Conservation (phyloP, 2,888 invertebrate species). For the Scelioninae gen. 1 region DNA sequence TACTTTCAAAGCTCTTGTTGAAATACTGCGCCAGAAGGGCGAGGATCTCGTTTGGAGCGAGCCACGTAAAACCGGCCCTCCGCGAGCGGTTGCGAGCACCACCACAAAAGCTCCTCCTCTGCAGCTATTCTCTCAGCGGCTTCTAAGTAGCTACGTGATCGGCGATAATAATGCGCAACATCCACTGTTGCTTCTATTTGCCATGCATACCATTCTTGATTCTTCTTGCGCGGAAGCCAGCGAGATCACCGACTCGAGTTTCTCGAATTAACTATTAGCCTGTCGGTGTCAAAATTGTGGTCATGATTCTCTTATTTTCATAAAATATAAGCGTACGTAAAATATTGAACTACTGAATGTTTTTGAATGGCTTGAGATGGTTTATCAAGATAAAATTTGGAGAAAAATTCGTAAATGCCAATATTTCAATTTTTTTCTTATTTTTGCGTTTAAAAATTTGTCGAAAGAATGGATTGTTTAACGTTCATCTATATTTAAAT, state of each 20-base stretch:
- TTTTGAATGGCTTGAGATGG: no score
- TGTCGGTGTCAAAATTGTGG: conserved; percentile 22
- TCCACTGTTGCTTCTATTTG: conserved; percentile 46
- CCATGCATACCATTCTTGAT: conserved; percentile 53
- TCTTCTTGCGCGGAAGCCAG: conserved; percentile 26
- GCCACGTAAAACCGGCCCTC: conserved; percentile 81
- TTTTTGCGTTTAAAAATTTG: no score
- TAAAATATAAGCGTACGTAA: no score
- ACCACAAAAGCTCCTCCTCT: conserved; percentile 75
- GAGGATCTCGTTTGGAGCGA: conserved; percentile 72
- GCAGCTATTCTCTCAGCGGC: conserved; percentile 72
- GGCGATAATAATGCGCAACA: conserved; percentile 82
- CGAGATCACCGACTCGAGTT: conserved; percentile 13
- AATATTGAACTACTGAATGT: no score
- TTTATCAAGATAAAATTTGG: no score
- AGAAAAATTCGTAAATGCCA: no score
- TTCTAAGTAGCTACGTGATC: conserved; percentile 84
- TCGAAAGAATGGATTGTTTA: no score
- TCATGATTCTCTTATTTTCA: no score
- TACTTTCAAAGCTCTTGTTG: conserved; percentile 71
- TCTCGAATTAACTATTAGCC: conserved; percentile 36
- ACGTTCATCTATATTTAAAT: no score
- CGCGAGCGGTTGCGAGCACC: conserved; percentile 50
- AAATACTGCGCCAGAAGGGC: conserved; percentile 51
- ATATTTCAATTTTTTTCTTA: no score